phyloP scores from a whole-genome alignment of 2,888 invertebrate genomes.

The Zygogramma bicolorata region DNA sequence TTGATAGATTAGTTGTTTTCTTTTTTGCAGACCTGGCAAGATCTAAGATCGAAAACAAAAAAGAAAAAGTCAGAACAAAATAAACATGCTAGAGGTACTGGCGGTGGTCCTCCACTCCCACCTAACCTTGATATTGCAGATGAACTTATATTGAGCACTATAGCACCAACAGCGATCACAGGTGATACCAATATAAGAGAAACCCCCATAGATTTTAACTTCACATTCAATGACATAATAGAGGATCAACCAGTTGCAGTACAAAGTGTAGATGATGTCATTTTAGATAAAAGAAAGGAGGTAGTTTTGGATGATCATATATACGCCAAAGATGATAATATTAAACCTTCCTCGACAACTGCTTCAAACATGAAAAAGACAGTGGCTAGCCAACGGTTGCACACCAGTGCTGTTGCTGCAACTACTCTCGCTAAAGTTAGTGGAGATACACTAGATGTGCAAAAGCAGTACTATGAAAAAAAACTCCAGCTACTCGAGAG shows the following conservation, averaged over 20 bases:
- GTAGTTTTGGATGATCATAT: slow-evolving; percentile 19
- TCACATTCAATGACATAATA: too few species aligned
- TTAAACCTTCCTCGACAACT: slow-evolving; percentile 13
- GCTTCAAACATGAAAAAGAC: too few species aligned
- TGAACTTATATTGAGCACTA: slow-evolving; percentile 23
- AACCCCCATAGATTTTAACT: too few species aligned
- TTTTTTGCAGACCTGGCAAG: too few species aligned
- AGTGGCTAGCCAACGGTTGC: too few species aligned
- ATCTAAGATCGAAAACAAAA: too few species aligned
- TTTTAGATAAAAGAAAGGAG: too few species aligned
- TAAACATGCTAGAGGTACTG: slow-evolving; percentile 24
- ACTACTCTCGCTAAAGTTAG: slow-evolving; percentile 23
- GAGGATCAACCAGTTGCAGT: too few species aligned
- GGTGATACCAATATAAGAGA: too few species aligned
- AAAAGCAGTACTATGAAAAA: slow-evolving; percentile 18
- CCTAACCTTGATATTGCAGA: slow-evolving; percentile 13
- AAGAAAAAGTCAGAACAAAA: too few species aligned
- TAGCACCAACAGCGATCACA: slow-evolving; percentile 22
- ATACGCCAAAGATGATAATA: slow-evolving; percentile 25
- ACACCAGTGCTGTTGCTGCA: slow-evolving; percentile 22
- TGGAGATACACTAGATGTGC: slow-evolving; percentile 18
- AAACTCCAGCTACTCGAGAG: slow-evolving; percentile 18
- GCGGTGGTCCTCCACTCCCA: slow-evolving; percentile 23
- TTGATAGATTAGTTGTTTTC: not conserved
- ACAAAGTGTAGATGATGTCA: too few species aligned